Percentiles rank a stretch among this genome's conserved stretches.
These are phyloP conservation scores for Drosophila atroscutellata DNA, from an alignment of 2,888 invertebrate genomes.

Conservation along the genomic window DNA sequence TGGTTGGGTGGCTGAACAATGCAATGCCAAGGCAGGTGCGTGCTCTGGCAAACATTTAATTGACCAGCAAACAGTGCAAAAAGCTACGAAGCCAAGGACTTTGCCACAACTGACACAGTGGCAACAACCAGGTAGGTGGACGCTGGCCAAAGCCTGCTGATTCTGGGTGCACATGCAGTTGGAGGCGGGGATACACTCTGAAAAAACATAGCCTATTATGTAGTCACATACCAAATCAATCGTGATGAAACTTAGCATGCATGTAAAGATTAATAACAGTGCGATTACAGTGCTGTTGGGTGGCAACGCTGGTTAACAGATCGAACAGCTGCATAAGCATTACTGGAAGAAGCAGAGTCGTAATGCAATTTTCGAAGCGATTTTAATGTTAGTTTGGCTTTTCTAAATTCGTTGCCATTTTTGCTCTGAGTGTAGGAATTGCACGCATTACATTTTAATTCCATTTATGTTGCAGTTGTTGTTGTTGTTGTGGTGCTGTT, in stretches of 20 bases:
- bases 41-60: constrained; percentile 66
- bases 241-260: background rate
- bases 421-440: constrained; percentile 18
- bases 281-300: no score
- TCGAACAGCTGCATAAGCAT: no score
- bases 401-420: background rate
- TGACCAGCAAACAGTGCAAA: constrained; percentile 60
- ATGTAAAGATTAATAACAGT: no score
- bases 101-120: constrained; percentile 77
- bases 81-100: constrained; percentile 45
- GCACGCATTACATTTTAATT: constrained; percentile 63
- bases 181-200: background rate
- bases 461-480: constrained; percentile 51
- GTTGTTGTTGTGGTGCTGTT: constrained; percentile 25
- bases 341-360: no score
- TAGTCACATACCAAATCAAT: background rate
- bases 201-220: background rate
- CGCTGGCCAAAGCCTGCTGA: constrained; percentile 2
- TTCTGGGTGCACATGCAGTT: constrained; percentile 14
- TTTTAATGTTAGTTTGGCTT: background rate
- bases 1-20: background rate
- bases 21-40: constrained; percentile 61
- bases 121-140: constrained; percentile 1
- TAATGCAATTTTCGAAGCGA: background rate
- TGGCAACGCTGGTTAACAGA: no score